Evolutionary conservation across 1,140 invertebrate species (phyloP), one percentile per base, ranked within the genome.

Genomic region (Drepana arcuata): DNA sequence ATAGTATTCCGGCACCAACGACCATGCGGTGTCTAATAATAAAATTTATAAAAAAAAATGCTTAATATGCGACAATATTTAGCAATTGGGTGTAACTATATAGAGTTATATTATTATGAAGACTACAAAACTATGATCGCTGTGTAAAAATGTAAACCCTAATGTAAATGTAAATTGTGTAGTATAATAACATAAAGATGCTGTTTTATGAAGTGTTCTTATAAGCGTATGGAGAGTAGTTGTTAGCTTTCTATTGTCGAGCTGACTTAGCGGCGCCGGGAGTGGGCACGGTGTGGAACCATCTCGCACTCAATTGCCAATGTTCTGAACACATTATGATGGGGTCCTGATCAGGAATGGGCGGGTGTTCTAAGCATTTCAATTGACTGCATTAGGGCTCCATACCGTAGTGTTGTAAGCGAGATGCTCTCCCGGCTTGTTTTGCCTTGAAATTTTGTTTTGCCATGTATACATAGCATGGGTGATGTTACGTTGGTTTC

Each of bases 111-210:
- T 75, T 64, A 70, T 65, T 51, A 66, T 62, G 63, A 74, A 72
- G 64, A 78, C 67, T 72, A 74, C 65, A 67, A 74, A 73, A 81
- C 70, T 79, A 81, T 77, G 67, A 74, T 75, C 65, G 70, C 69
- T 77, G 65, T 82, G 72, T 82, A 81, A 81, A 81, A 82, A 79
- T 82, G 74, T 81, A 81, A 81, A 78, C 77, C 67, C 78, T 56
- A 66, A 73, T 51, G 54, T 71, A 75, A 80, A 75, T 70, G 72
- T 82, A 79, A 79, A 82, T 82, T 82, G 64, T 82, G 72, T 82
- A 79, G 77, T 79, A 65, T 81, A 80, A 68, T 69, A n/a, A n/a
- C n/a, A 65, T 71, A 77, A 69, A 78, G n/a, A n/a, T n/a, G 70
- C 74, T 77, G 73, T 79, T 81, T 74, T 72, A 74, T 74, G 63